These are phyloP conservation scores for Drosophila limbata DNA, from an alignment of 2,888 invertebrate genomes.

Conservation along the genomic window DNA sequence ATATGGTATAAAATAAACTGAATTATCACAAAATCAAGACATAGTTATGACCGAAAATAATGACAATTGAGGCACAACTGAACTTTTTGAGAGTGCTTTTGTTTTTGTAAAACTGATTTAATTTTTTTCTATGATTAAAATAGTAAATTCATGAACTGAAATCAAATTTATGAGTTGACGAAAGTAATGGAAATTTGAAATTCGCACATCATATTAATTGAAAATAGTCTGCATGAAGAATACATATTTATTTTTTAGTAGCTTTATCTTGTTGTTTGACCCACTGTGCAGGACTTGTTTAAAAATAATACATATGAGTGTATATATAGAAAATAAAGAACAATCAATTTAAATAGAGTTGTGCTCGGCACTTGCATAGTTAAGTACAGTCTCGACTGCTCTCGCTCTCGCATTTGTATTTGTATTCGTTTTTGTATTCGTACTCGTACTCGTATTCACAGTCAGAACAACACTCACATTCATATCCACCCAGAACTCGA, in stretches of 20 bases:
- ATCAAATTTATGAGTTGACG: too few species aligned
- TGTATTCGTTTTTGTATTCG: background rate
- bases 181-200: too few species aligned
- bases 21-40: too few species aligned
- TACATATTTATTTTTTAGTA: too few species aligned
- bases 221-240: background rate
- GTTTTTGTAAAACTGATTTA: too few species aligned
- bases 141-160: too few species aligned
- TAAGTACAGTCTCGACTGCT: slow-evolving; percentile 70
- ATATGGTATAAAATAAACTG: too few species aligned
- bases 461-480: slow-evolving; percentile 20
- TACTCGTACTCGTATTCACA: background rate
- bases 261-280: background rate
- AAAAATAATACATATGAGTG: slow-evolving; percentile 25
- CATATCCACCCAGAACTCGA: slow-evolving; percentile 37
- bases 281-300: slow-evolving; percentile 47
- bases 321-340: slow-evolving; percentile 47
- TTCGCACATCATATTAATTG: background rate
- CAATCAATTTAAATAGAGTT: slow-evolving; percentile 74
- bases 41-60: too few species aligned
- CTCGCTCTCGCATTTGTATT: slow-evolving; percentile 5
- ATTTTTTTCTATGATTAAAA: too few species aligned
- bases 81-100: too few species aligned
- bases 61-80: too few species aligned
- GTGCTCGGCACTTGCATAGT: slow-evolving; percentile 55